Evolutionary conservation across 2,797 vertebrate genomes (phyloP).

Genomic region (Melanogrammus aeglefinus): DNA sequence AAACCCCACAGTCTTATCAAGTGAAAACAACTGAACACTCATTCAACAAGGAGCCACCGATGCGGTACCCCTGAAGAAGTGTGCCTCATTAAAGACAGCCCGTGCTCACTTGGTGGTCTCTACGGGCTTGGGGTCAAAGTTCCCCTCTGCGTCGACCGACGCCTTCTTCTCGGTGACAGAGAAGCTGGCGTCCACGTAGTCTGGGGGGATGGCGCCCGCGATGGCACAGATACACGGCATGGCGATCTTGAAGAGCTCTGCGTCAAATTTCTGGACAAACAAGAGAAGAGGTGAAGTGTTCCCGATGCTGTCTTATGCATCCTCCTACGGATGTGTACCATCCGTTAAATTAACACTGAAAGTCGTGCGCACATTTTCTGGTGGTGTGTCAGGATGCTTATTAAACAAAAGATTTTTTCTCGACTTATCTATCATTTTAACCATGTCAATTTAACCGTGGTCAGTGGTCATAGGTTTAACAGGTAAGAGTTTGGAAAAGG

Average conservation of each 20-base stretch:
- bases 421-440: too few relatives aligned
- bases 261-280: conserved; percentile 80
- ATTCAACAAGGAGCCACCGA: neutral
- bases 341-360: neutral
- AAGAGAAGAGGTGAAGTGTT: neutral
- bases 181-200: conserved; percentile 91
- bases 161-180: conserved; percentile 91
- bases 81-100: neutral
- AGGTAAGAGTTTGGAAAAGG: neutral
- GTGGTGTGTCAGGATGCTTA: neutral
- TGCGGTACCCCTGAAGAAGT: neutral
- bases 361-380: neutral
- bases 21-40: too few relatives aligned
- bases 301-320: neutral
- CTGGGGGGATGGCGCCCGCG: conserved; percentile 88
- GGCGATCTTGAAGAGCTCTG: conserved; percentile 89
- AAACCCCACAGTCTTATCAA: too few relatives aligned
- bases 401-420: too few relatives aligned
- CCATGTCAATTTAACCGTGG: too few relatives aligned
- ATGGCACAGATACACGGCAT: conserved; percentile 94
- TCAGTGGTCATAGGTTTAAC: too few relatives aligned
- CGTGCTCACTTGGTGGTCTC: conserved; percentile 89
- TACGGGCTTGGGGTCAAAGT: conserved; percentile 93
- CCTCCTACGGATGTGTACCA: neutral
- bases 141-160: conserved; percentile 92